Percentiles rank a stretch among this genome's conserved stretches.
Conservation (phyloP, 2,113 vertebrate genomes). For the Pongo abelii region DNA sequence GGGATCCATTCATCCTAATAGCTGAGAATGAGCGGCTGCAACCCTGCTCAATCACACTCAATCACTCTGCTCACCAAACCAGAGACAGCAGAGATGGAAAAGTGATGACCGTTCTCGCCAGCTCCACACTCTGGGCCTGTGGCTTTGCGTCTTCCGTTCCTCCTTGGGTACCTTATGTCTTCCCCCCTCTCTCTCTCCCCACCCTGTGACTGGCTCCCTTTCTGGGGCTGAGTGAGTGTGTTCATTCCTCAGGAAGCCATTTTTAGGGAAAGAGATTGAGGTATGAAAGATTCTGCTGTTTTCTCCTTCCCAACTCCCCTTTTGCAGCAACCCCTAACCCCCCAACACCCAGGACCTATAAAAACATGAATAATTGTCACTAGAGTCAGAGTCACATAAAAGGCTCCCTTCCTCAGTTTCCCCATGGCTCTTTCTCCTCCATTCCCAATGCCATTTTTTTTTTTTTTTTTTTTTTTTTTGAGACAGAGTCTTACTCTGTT, state of each 20-base stretch:
- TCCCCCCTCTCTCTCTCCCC: neutral
- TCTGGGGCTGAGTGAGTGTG: neutral
- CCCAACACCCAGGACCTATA: neutral
- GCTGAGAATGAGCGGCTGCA: neutral
- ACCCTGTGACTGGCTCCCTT: neutral
- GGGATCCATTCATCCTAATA: slow-evolving; percentile 27
- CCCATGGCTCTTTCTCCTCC: neutral
- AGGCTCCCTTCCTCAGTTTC: slow-evolving; percentile 44
- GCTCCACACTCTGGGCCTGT: neutral
- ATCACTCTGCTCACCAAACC: slow-evolving; percentile 39
- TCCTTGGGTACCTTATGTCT: rapidly evolving
- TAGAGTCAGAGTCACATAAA: neutral
- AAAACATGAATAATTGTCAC: neutral
- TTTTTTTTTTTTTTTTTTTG: no score
- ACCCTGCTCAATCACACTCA: neutral
- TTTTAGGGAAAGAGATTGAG: neutral
- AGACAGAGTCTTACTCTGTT: no score
- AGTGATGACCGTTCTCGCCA: neutral
- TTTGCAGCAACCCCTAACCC: neutral
- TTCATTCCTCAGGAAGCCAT: neutral
- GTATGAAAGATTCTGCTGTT: neutral
- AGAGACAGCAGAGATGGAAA: neutral
- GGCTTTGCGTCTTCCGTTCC: neutral
- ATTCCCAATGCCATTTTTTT: neutral
- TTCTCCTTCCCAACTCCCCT: neutral